Conservation (phyloP, 2,888 invertebrate genomes). For the Ornithoptera priamus region DNA sequence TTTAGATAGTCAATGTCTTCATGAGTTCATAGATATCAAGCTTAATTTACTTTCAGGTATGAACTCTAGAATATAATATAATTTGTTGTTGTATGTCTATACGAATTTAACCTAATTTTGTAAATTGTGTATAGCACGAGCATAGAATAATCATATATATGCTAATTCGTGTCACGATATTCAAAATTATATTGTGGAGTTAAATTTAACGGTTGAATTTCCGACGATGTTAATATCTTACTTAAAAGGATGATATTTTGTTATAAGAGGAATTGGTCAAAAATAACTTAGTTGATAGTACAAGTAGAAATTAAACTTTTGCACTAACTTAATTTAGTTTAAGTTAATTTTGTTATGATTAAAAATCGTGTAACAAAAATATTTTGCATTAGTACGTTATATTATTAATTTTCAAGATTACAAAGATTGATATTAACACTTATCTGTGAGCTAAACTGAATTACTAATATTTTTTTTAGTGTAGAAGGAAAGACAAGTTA, state of each 20-base stretch:
- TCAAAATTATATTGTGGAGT: conserved; percentile 11
- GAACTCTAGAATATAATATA: neutral
- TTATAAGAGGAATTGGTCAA: neutral
- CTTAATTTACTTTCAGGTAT: neutral
- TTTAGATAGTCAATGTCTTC: too few species aligned
- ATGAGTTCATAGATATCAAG: too few species aligned
- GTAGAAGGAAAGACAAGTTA: too few species aligned
- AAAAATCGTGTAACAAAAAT: too few species aligned
- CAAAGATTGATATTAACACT: too few species aligned
- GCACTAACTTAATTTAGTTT: too few species aligned
- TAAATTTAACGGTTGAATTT: conserved; percentile 12
- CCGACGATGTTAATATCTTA: neutral
- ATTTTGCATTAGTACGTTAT: too few species aligned
- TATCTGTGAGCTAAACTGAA: too few species aligned
- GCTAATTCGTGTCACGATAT: conserved; percentile 14
- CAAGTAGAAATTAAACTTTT: too few species aligned
- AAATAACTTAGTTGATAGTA: neutral
- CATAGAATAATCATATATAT: conserved; percentile 15
- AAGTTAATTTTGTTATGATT: too few species aligned
- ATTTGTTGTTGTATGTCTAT: neutral
- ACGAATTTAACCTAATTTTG: conserved; percentile 5
- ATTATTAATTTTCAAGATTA: too few species aligned
- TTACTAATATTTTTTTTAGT: too few species aligned
- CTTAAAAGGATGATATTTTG: neutral
- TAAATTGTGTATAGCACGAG: conserved; percentile 10